Conservation (phyloP, 2,797 vertebrate genomes). For the Salarias fasciatus region DNA sequence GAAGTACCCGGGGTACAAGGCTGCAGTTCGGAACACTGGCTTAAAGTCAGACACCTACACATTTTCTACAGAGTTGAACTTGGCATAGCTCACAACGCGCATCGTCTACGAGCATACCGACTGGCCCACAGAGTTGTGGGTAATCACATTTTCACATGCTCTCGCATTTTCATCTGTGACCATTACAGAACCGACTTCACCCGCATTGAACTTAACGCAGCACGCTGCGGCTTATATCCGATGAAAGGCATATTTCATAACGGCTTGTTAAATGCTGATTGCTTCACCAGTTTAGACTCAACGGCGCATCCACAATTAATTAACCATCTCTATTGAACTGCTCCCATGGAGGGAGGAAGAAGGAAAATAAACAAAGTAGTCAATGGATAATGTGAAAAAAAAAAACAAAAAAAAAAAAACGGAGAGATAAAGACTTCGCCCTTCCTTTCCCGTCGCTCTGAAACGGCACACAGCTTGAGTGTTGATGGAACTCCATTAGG, state of each 20-base stretch:
- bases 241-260: constrained; percentile 45
- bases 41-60: neutral
- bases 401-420: constrained; percentile 64
- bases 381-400: constrained; percentile 68
- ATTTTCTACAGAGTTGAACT: constrained; percentile 1
- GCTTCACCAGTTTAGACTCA: constrained; percentile 41
- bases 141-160: too few relatives aligned
- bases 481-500: constrained; percentile 72
- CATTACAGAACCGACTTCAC: too few relatives aligned
- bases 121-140: neutral
- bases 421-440: constrained; percentile 55
- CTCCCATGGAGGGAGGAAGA: constrained; percentile 33
- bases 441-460: constrained; percentile 47
- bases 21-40: neutral
- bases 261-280: constrained; percentile 30
- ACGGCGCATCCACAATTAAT: constrained; percentile 61
- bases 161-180: too few relatives aligned
- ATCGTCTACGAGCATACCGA: neutral
- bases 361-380: constrained; percentile 57
- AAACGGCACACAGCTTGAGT: constrained; percentile 59
- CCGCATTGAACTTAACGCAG: constrained; percentile 6
- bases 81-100: neutral
- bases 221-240: constrained; percentile 6
- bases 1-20: neutral
- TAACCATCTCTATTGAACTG: constrained; percentile 61